Evolutionary conservation across 2,113 vertebrate genomes (phyloP).

Genomic region (Lipotes vexillifer): DNA sequence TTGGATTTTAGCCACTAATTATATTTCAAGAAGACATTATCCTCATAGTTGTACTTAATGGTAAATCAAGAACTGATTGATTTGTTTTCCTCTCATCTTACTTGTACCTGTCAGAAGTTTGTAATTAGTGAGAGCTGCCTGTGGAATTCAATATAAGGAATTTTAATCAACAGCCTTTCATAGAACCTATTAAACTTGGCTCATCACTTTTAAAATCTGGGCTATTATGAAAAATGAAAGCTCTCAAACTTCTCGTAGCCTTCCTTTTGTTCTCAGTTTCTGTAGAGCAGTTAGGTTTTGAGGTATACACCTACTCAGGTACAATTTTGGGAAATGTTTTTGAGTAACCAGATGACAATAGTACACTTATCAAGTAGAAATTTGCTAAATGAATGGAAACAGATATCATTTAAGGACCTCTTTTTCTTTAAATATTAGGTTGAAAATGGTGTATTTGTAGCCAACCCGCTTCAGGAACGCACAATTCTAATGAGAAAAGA

Average conservation of each 20-base stretch:
- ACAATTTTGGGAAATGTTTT: not conserved
- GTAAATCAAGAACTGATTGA: slow-evolving; percentile 13
- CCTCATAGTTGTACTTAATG: not conserved
- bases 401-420: not conserved
- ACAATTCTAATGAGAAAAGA: slow-evolving; percentile 96
- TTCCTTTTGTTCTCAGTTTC: slow-evolving; percentile 10
- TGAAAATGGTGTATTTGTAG: slow-evolving; percentile 89
- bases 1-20: slow-evolving; percentile 46
- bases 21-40: slow-evolving; percentile 22
- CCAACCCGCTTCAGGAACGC: slow-evolving; percentile 91
- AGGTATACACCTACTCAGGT: not conserved
- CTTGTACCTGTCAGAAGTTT: slow-evolving; percentile 39
- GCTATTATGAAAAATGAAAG: not conserved
- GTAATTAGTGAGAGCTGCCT: slow-evolving; percentile 21
- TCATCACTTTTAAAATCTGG: slow-evolving; percentile 8
- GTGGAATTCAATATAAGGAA: not conserved
- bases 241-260: not conserved
- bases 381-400: not conserved
- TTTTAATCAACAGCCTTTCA: slow-evolving; percentile 30
- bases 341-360: not conserved
- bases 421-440: slow-evolving; percentile 78
- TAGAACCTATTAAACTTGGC: slow-evolving; percentile 22
- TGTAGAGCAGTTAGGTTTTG: not conserved
- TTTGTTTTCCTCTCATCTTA: slow-evolving; percentile 31
- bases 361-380: not conserved